Base-by-base conservation (phyloP, 2,113 vertebrate genomes). In the Martes martes region DNA sequence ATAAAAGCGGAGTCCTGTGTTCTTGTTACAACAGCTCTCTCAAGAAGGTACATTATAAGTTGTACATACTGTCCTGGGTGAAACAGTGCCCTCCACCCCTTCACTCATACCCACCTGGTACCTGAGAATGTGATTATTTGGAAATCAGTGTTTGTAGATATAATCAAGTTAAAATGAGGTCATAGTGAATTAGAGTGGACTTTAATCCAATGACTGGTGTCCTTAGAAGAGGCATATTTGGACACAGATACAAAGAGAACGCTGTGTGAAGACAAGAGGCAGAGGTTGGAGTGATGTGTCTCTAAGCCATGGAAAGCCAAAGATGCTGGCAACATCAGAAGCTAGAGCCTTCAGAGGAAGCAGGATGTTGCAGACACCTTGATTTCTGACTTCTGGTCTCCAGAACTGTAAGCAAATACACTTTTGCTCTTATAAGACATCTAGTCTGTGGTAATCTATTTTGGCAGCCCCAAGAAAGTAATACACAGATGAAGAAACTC, bases 51-150 rank as follows among this genome's bases (percentile, higher is more conserved):
- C 71, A 1, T 26, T 50, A 63, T 57, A 11, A 36, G 9, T 82
- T 71, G 42, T 63, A 71, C 23, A 13, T 71, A 24, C 4, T 24
- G 4, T 36, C 11, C 16, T 57, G 57, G 57, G 47, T 57, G 39
- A 21, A 76, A 26, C 31, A 15, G 33, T 80, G 14, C 2, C 15
- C 23, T 8, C 2, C 0, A 1, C 7, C 21, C 28, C 3, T 52
- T n/a, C 7, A 73, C n/a, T 63, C 52, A 33, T 2, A 73, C 31
- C 8, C 1, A 4, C 31, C 2, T 57, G 45, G 2, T 39, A 24
- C 26, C 36, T 89, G 52, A 89, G 23, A 28, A 67, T 36, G 28
- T 78, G 78, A 24, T 92, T 79, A 39, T 45, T 91, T 82, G 73
- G 28, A 42, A 73, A 21, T 47, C 28, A 10, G 21, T 74, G 74